A percentile compares a stretch with the other conserved stretches of the same genome.
phyloP scores from a whole-genome alignment of 2,888 invertebrate genomes.

The Tupiocoris notatus region DNA sequence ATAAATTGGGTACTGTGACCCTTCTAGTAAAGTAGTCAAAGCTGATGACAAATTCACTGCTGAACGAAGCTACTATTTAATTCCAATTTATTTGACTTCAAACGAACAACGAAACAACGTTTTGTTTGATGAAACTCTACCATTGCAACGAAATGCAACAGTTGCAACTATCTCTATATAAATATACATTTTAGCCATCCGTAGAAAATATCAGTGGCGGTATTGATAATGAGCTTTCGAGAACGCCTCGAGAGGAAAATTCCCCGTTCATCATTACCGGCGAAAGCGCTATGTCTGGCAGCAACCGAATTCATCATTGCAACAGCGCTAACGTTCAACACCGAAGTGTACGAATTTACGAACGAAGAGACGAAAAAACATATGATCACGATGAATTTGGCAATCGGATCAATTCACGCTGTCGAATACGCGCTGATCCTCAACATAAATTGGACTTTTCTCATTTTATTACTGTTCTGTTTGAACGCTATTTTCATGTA shows the following conservation, averaged over 20 bases:
- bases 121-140: no score
- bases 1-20: no score
- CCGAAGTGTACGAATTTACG: not conserved
- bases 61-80: no score
- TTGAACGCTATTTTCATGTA: not conserved
- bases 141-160: no score
- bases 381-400: not conserved
- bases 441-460: slow-evolving; percentile 13
- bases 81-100: no score
- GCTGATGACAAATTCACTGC: no score
- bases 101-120: no score
- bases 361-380: not conserved
- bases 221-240: not conserved
- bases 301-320: not conserved
- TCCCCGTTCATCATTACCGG: not conserved
- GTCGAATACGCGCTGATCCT: not conserved
- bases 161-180: no score
- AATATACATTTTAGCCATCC: no score
- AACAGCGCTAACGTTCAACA: not conserved
- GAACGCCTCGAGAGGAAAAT: not conserved
- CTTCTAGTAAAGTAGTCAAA: no score
- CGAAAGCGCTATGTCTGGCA: not conserved
- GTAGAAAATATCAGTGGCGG: not conserved
- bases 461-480: not conserved
- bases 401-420: slow-evolving; percentile 5